Evolutionary conservation across 2,888 invertebrate genomes (phyloP).

Genomic region (Leucozona laternaria): DNA sequence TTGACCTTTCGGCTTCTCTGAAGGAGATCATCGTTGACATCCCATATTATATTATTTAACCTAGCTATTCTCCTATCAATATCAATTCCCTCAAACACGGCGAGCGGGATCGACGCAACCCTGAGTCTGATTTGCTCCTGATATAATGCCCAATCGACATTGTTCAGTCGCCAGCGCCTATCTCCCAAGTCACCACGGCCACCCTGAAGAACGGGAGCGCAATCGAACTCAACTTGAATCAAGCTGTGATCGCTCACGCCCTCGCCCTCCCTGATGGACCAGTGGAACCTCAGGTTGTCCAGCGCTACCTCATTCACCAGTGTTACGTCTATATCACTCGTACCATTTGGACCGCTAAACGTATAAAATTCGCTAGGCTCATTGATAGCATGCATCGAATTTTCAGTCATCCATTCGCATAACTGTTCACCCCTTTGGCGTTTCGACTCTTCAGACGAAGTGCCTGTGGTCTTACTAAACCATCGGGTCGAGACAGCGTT

Average conservation of each 20-base stretch:
- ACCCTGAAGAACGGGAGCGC: background rate
- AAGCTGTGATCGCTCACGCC: background rate
- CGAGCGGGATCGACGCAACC: too few species aligned
- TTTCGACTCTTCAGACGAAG: background rate
- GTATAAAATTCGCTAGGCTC: background rate
- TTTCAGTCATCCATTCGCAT: background rate
- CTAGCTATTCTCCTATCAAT: too few species aligned
- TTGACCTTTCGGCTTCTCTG: too few species aligned
- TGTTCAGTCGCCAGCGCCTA: background rate
- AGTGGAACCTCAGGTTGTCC: background rate
- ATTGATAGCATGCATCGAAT: background rate
- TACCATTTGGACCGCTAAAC: background rate
- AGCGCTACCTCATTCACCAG: background rate
- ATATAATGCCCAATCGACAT: too few species aligned
- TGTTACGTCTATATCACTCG: background rate
- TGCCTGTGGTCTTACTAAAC: background rate
- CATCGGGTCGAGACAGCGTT: background rate
- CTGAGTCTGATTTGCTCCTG: too few species aligned
- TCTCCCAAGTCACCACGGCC: background rate
- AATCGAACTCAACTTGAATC: background rate
- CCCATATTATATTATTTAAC: too few species aligned
- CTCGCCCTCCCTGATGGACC: too few species aligned
- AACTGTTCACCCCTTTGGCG: background rate
- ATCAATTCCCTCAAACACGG: too few species aligned
- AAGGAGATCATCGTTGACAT: too few species aligned